Base-by-base conservation (phyloP, 2,888 invertebrate species). In the Drosophila paranaensis region DNA sequence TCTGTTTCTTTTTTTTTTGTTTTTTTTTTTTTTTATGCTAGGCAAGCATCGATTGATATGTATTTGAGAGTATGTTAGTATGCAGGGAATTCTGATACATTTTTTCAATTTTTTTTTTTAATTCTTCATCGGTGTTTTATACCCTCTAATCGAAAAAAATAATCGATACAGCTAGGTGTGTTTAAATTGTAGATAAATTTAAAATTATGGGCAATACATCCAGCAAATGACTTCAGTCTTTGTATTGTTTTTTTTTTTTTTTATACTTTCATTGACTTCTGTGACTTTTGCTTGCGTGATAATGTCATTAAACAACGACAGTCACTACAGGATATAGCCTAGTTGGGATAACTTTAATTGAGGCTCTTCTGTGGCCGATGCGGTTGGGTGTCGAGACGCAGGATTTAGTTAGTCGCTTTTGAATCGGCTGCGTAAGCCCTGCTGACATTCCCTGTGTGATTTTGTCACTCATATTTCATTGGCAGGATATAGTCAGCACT, bases 321-420 rank as follows among this genome's bases (percentile, higher is more conserved):
- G 14, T 5, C 27, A 33, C 16, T 51, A 25, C 14, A 53, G 51
- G 51, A 53, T 53, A 53, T 53, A 14, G 9, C 13, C 25, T 14
- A 37, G 51, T 37, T 14, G 51, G 5, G 16, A 30, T 3, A n/a
- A 14, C 16, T 64, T 43, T 16, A 30, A 40, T 14, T 39, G 10
- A 39, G n/a, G 6, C 6, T 43, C 66, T 51, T 50, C 56, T 69
- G 68, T 60, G 56, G 66, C 53, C 54, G 54, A 40, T 71, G 79
- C 67, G 60, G 62, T 69, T 67, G 53, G 61, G 30, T 71, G 77
- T 55, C 68, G 65, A 81, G 53, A 68, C 70, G 54, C 35, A 40
- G 65, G 71, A 80, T 81, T 82, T 50, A 60, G 69, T 60, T 58
- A 78, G 75, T 54, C 55, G 25, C 53, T 35, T 57, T 53, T 37